Evolutionary conservation across 2,113 vertebrate genomes (phyloP), one percentile per base, ranked within the genome.

Genomic region (Epinephelus moara): DNA sequence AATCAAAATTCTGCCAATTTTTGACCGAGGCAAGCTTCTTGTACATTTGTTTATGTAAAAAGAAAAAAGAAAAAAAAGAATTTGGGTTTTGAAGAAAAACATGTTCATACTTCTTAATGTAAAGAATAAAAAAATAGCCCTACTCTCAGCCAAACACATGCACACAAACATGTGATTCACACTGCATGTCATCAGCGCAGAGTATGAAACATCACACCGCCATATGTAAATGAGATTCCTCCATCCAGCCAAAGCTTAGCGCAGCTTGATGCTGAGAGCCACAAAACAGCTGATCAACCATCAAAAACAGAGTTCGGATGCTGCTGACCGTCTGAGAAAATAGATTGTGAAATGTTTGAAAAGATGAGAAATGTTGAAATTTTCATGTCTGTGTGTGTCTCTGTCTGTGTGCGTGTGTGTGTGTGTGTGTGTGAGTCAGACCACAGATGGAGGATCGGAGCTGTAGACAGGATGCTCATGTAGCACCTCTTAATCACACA

Each of bases 401-500:
- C 45, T 76, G 60, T 79, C 64, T 81, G 86, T 71, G 75, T 53
- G 47, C 63, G 66, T 82, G 73, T 82, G 1, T 67, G 30, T 4
- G 66, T 82, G 73, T 52, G 66, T 68, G 52, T 55, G 61, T 78
- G 73, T 93, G 92, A 89, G 89, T 94, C 93, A 94, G 85, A 91
- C 60, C 84, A 52, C 94, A 95, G 94, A 94, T 92, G 94, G 94
- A 93, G 90, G 70, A 87, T 90, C 84, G 81, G 85, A 91, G 81
- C 84, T 6, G 86, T 40, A 81, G 81, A 89, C 92, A 94, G 88
- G 93, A 94, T 90, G 93, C 92, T 92, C 93, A 94, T 89, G 87
- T 92, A 78, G 85, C 93, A 94, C 93, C 92, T 94, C 92, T 88
- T 91, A 88, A 93, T 95, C 93, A 93, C 85, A 86, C 1, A 82